Conservation (phyloP, 1,140 invertebrate genomes). For the Drosophila busckii region DNA sequence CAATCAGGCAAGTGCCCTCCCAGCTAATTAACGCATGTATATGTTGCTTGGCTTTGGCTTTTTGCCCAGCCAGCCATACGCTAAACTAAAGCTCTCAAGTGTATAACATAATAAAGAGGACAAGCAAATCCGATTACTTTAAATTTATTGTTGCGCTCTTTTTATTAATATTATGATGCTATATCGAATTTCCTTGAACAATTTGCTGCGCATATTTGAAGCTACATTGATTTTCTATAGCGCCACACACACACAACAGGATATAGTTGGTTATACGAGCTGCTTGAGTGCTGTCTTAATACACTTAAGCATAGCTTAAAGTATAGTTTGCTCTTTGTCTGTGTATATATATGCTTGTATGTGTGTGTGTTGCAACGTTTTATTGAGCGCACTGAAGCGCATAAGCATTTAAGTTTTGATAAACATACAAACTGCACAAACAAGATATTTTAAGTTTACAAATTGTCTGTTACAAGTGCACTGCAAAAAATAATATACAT, state of each 20-base stretch:
- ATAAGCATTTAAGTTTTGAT: constrained; percentile 18
- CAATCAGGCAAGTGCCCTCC: not conserved
- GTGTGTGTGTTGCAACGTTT: constrained; percentile 9
- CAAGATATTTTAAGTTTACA: not conserved
- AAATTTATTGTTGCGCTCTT: constrained; percentile 7
- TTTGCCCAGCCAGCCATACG: too few relatives aligned
- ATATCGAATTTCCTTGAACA: constrained; percentile 38
- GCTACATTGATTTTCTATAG: constrained; percentile 58
- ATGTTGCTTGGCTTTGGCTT: too few relatives aligned
- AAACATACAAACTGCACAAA: not conserved
- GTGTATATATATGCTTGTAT: not conserved
- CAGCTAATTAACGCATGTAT: not conserved
- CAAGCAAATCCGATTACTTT: constrained; percentile 27
- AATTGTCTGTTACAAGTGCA: constrained; percentile 1
- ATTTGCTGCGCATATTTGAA: constrained; percentile 27
- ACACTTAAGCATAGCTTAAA: not conserved
- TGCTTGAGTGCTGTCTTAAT: not conserved
- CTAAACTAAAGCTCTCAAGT: too few relatives aligned
- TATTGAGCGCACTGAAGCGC: constrained; percentile 25
- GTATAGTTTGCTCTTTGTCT: not conserved
- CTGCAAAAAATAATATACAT: not conserved
- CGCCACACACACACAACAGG: constrained; percentile 1
- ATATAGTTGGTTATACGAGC: constrained; percentile 6
- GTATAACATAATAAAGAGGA: too few relatives aligned
- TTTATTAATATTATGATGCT: constrained; percentile 13